Percentiles rank a stretch among this genome's conserved stretches.
These are phyloP conservation scores for Grus americana DNA, from an alignment of 2,113 vertebrate genomes.

Conservation along the genomic window DNA sequence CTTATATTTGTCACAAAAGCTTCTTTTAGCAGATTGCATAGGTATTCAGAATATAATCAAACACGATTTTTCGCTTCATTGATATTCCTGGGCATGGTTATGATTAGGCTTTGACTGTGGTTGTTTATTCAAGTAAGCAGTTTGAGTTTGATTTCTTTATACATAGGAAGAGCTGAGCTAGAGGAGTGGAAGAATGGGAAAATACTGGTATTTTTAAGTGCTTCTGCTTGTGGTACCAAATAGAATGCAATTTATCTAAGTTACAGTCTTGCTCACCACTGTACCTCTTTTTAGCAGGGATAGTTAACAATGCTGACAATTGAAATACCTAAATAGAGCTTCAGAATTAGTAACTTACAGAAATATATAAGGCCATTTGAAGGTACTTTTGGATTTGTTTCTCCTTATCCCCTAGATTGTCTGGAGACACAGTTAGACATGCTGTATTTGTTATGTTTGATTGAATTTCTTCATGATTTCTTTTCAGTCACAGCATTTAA, in stretches of 20 bases:
- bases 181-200: neutral
- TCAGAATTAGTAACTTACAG: neutral
- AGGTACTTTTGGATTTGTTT: neutral
- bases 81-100: neutral
- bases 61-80: neutral
- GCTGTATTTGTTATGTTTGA: neutral
- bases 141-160: neutral
- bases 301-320: neutral
- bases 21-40: neutral
- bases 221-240: neutral
- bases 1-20: neutral
- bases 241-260: neutral
- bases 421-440: neutral
- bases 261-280: neutral
- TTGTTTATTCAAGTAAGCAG: neutral
- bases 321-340: neutral
- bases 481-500: neutral
- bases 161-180: neutral
- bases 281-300: neutral
- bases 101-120: neutral
- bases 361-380: neutral
- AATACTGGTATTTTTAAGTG: neutral
- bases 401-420: neutral
- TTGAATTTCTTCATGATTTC: neutral
- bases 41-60: neutral